Percentiles rank a stretch among this genome's conserved stretches.
Evolutionary conservation across 2,113 vertebrate species (phyloP).

Genomic region (Silurus glanis): DNA sequence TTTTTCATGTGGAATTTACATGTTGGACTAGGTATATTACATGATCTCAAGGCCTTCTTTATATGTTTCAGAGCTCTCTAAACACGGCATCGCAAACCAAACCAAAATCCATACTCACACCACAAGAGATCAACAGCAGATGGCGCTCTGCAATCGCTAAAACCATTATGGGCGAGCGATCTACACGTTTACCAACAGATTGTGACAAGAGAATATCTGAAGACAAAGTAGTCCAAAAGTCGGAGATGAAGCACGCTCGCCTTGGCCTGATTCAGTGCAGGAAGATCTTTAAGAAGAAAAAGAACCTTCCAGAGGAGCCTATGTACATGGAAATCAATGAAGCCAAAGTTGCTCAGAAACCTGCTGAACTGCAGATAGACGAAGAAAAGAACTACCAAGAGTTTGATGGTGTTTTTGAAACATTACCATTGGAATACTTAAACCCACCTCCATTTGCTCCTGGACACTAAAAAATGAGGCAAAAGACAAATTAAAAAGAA

Average conservation of each 20-base stretch:
- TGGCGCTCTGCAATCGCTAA: constrained; percentile 11
- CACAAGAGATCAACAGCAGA: constrained; percentile 58
- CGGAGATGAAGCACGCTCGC: constrained; percentile 50
- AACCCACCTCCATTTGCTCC: constrained; percentile 52
- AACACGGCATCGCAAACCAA: constrained; percentile 21
- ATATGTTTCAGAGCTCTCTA: constrained; percentile 15
- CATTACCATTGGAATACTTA: constrained; percentile 32
- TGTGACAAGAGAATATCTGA: constrained; percentile 1
- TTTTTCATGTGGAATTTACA: background rate
- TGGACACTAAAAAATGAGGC: constrained; percentile 19
- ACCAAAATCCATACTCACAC: constrained; percentile 12
- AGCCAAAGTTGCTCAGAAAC: background rate
- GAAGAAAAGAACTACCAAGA: constrained; percentile 54
- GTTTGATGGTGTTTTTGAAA: constrained; percentile 13
- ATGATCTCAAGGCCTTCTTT: background rate
- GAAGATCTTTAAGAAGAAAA: constrained; percentile 65
- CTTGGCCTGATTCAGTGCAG: constrained; percentile 61
- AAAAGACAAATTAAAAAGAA: background rate
- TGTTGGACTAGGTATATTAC: background rate
- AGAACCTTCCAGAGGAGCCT: constrained; percentile 36
- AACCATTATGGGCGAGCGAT: background rate
- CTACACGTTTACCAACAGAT: background rate
- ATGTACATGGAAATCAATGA: constrained; percentile 41
- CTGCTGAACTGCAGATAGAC: background rate
- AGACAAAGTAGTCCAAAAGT: constrained; percentile 18